A percentile compares a stretch with the other conserved stretches of the same genome.
Evolutionary conservation across 2,888 invertebrate genomes (phyloP).

Genomic region (Brachypterus glaber): DNA sequence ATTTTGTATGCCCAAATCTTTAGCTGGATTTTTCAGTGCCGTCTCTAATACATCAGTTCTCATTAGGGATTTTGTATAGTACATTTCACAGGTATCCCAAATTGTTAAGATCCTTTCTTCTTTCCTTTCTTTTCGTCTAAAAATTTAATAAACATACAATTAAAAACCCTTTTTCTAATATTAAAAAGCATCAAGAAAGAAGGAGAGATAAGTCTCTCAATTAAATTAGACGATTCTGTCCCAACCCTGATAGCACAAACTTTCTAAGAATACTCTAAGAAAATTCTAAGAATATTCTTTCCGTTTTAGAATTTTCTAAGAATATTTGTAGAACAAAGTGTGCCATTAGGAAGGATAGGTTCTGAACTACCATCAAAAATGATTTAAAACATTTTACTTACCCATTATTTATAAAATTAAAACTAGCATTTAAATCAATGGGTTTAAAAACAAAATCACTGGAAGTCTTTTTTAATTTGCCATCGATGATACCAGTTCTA

Average conservation of each 20-base stretch:
- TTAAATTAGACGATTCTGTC: too few relatives aligned
- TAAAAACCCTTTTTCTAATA: background rate
- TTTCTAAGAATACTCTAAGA: too few relatives aligned
- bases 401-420: slow-evolving; percentile 45
- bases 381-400: slow-evolving; percentile 17
- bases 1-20: slow-evolving; percentile 71
- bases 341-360: too few relatives aligned
- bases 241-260: too few relatives aligned
- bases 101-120: slow-evolving; percentile 44
- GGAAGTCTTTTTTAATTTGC: slow-evolving; percentile 44
- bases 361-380: too few relatives aligned
- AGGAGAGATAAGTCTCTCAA: too few relatives aligned
- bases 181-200: background rate
- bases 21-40: slow-evolving; percentile 56
- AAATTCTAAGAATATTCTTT: too few relatives aligned
- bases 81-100: slow-evolving; percentile 66
- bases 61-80: slow-evolving; percentile 63
- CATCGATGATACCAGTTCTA: slow-evolving; percentile 62
- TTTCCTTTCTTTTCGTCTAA: slow-evolving; percentile 36
- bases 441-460: slow-evolving; percentile 60
- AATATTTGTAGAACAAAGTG: too few relatives aligned
- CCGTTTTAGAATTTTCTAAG: too few relatives aligned
- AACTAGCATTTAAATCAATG: slow-evolving; percentile 53
- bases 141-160: background rate
- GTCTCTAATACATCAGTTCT: slow-evolving; percentile 55